Conservation (phyloP, 2,113 vertebrate species). For the Parotia lawesii region DNA sequence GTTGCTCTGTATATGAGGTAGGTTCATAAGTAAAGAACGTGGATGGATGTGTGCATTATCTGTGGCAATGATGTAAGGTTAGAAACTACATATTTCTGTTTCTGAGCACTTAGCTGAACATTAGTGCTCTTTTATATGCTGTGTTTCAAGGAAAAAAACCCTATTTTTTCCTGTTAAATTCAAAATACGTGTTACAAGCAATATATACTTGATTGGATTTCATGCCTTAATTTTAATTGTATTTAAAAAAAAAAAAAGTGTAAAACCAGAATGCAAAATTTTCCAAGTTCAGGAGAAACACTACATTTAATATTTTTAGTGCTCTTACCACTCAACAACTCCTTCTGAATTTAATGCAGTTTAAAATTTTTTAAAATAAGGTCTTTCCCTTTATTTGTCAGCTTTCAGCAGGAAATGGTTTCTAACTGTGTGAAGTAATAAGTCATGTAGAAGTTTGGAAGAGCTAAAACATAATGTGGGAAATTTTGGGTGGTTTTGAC, state of each 20-base stretch:
- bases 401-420: not conserved
- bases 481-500: not conserved
- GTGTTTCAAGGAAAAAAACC: not conserved
- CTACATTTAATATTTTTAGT: not conserved
- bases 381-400: not conserved
- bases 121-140: not conserved
- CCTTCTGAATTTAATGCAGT: not conserved
- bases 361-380: not conserved
- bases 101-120: not conserved
- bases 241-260: no score
- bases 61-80: not conserved
- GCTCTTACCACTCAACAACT: not conserved
- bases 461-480: not conserved
- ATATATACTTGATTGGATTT: not conserved
- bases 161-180: not conserved
- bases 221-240: not conserved
- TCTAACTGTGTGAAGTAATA: not conserved
- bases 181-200: not conserved
- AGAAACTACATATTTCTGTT: not conserved
- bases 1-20: not conserved
- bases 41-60: rapidly evolving
- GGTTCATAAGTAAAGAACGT: not conserved
- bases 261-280: not conserved
- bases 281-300: not conserved
- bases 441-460: not conserved